Base-by-base conservation (phyloP, 2,797 vertebrate species). In the Anguilla pacifica region DNA sequence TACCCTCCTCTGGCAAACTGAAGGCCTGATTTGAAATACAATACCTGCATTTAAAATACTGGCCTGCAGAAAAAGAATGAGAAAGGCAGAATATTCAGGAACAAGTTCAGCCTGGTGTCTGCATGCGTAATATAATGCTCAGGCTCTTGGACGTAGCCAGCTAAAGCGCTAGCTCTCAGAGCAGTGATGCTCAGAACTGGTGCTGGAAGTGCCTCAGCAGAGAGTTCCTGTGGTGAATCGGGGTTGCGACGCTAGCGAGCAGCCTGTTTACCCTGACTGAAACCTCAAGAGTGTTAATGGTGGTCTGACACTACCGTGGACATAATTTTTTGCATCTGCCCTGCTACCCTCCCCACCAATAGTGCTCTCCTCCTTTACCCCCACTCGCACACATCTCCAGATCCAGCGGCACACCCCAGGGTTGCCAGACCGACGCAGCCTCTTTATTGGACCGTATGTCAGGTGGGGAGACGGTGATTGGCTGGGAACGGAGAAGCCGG, bases 401-500 rank as follows among this genome's bases (percentile, higher is more conserved):
- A 59, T 85, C 83, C 13, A 17, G 84, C 49, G 49, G 86, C 35
- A 84, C 86, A 89, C 86, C 84, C 90, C 25, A 0, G 89, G 89
- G 86, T 86, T 90, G 89, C 35, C 35, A 2, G 7, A 67, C 17
- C 88, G 90, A 91, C 92, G 90, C 90, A 89, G 81, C 89, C 91
- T 90, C 87, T 93, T 92, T 88, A 92, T 0, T 0, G 89, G 94
- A 90, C 90, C 90, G 89, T 93, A 87, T 88, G 93, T 91, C 87
- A 67, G 89, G 22, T 61, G 0, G 46, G 67, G 88, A 92, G 93
- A 92, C 91, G 90, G 43, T 64, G 86, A 90, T 88, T 53, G 79
- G 46, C 61, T 83, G 11, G 90, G 87, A 92, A 17, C 89, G 90
- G 90, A 87, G 93, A 90, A 92, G 90, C 91, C 92, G 89, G 91